A percentile compares a stretch with the other conserved stretches of the same genome.
Evolutionary conservation across 1,140 invertebrate genomes (phyloP).

Genomic region (Orussus abietinus): DNA sequence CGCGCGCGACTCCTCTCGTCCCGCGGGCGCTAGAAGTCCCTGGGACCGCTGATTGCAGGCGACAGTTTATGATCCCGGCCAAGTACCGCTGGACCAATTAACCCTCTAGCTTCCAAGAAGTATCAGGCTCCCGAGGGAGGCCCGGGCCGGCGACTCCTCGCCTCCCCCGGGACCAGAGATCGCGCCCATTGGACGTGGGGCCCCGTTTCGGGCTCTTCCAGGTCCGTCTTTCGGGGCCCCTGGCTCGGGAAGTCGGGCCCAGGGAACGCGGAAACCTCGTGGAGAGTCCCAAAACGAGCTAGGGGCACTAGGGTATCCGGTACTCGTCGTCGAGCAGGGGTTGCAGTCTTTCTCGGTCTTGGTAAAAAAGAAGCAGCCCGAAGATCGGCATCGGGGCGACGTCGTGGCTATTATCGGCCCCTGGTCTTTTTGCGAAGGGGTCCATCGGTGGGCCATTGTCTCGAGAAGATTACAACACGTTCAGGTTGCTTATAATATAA

Average conservation of each 20-base stretch:
- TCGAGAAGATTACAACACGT: constrained; percentile 53
- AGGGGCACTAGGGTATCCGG: too few relatives aligned
- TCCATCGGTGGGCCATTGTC: constrained; percentile 46
- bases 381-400: constrained; percentile 21
- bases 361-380: too few relatives aligned
- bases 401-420: constrained; percentile 47
- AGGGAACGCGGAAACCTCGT: too few relatives aligned
- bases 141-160: too few relatives aligned
- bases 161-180: too few relatives aligned
- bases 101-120: constrained; percentile 47
- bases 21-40: constrained; percentile 43
- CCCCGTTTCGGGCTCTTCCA: too few relatives aligned
- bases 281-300: too few relatives aligned
- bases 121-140: too few relatives aligned
- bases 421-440: constrained; percentile 43
- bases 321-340: too few relatives aligned
- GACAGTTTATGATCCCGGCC: constrained; percentile 52
- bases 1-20: constrained; percentile 21
- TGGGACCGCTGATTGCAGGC: constrained; percentile 49
- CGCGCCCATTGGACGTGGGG: too few relatives aligned
- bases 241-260: too few relatives aligned
- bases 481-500: constrained; percentile 50
- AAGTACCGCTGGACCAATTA: constrained; percentile 44
- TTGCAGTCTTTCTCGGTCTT: background rate
- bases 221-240: too few relatives aligned